A percentile compares a stretch with the other conserved stretches of the same genome.
These are phyloP conservation scores for Falco concolor DNA, from an alignment of 2,797 vertebrate genomes.

Conservation along the genomic window DNA sequence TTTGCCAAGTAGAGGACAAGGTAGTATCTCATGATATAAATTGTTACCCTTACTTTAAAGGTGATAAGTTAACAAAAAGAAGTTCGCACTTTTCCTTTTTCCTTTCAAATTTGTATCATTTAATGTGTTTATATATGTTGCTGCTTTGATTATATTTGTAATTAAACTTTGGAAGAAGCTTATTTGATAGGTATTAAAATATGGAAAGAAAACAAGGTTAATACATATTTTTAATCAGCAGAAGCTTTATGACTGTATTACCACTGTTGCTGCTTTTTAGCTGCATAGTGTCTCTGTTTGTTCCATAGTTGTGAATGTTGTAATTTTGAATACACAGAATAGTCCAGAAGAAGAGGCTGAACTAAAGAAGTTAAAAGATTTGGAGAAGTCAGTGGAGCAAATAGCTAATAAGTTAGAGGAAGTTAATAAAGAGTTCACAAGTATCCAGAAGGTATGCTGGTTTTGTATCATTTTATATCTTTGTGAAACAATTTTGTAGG, in stretches of 20 bases:
- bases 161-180: not conserved
- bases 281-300: not conserved
- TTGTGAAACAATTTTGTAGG: not conserved
- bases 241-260: not conserved
- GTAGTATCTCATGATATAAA: not conserved
- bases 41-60: not conserved
- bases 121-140: not conserved
- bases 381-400: conserved; percentile 92
- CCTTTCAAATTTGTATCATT: not conserved
- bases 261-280: not conserved
- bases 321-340: conserved; percentile 78
- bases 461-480: not conserved
- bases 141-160: not conserved
- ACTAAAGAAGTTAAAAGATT: conserved; percentile 93
- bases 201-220: not conserved
- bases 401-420: conserved; percentile 88
- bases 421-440: conserved; percentile 87
- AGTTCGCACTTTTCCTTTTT: not conserved
- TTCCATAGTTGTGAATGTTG: conserved; percentile 21
- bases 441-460: conserved; percentile 89
- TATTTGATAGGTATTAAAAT: not conserved
- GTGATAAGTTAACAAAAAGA: not conserved
- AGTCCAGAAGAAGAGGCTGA: conserved; percentile 92
- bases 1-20: not conserved
- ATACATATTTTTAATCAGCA: not conserved